These are phyloP conservation scores for Gambelia wislizenii DNA, from an alignment of 2,797 vertebrate species.

Conservation along the genomic window DNA sequence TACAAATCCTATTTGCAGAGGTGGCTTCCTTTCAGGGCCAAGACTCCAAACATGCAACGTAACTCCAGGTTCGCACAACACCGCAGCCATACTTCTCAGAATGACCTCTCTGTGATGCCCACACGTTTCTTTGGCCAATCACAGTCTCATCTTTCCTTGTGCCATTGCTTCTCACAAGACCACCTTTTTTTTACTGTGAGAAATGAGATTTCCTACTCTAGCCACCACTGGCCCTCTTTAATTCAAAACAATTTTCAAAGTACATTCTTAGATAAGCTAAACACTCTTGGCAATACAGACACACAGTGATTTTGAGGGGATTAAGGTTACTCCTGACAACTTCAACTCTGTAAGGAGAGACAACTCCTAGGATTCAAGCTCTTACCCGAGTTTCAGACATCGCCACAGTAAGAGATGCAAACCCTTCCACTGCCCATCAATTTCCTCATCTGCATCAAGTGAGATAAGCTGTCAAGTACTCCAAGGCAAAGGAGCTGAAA, in stretches of 20 bases:
- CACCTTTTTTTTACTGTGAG: neutral
- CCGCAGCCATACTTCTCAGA: too few relatives aligned
- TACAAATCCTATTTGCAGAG: neutral
- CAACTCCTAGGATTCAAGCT: neutral
- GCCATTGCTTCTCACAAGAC: neutral
- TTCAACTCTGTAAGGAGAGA: too few relatives aligned
- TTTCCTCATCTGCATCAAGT: neutral
- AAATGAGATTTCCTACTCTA: neutral
- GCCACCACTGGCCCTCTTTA: too few relatives aligned
- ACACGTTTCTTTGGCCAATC: too few relatives aligned
- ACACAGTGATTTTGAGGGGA: neutral
- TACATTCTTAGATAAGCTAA: neutral
- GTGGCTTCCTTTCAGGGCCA: neutral
- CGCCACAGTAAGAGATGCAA: neutral
- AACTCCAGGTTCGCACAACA: neutral
- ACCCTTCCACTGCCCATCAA: neutral
- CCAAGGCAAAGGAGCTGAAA: neutral
- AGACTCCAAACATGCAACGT: neutral
- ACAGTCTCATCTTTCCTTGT: neutral
- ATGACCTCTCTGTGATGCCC: rapidly evolving
- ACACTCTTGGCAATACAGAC: neutral
- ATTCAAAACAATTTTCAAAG: neutral
- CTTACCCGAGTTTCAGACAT: neutral
- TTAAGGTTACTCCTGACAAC: neutral
- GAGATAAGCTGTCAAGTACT: neutral